Conservation (phyloP, 1,140 invertebrate genomes). For the Pogonomyrmex californicus region DNA sequence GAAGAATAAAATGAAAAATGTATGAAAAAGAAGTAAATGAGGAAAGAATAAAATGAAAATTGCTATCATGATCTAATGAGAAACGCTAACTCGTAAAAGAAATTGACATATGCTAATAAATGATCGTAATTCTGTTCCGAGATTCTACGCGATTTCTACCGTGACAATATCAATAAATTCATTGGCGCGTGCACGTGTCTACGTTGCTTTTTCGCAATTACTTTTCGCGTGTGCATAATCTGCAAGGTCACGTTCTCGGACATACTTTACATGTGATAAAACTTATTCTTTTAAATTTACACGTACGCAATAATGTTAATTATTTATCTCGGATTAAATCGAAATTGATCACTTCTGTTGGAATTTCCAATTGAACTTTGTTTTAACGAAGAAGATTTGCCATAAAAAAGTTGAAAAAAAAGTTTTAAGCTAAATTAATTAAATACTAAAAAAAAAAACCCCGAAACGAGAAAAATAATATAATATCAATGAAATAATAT, state of each 20-base stretch:
- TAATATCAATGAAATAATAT: background rate
- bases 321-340: constrained; percentile 2
- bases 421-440: background rate
- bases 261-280: background rate
- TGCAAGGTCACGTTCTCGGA: constrained; percentile 20
- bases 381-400: background rate
- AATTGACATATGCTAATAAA: constrained; percentile 32
- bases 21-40: background rate
- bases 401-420: background rate
- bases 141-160: constrained; percentile 18
- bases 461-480: background rate
- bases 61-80: background rate
- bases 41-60: constrained; percentile 3
- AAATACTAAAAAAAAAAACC: background rate
- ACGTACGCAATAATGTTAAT: background rate
- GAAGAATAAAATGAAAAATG: background rate
- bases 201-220: background rate
- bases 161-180: constrained; percentile 46
- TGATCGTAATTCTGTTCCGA: constrained; percentile 18
- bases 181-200: constrained; percentile 30
- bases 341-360: background rate
- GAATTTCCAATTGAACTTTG: constrained; percentile 1
- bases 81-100: background rate
- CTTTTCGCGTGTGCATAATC: constrained; percentile 1
- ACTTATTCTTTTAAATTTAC: background rate